Evolutionary conservation across 2,113 vertebrate genomes (phyloP).

Genomic region (Cyanocitta stelleri): DNA sequence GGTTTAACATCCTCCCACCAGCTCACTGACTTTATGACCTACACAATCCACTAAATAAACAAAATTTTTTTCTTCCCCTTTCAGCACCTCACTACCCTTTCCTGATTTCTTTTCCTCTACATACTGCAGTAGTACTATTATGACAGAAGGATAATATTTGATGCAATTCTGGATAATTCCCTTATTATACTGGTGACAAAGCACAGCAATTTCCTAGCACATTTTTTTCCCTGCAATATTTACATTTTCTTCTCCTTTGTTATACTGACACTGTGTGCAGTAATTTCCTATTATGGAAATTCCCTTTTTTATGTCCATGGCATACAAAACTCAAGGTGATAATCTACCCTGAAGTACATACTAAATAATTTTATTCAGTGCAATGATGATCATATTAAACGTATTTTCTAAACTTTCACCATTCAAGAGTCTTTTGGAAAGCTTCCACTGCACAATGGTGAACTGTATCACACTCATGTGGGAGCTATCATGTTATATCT

Average conservation of each 20-base stretch:
- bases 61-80: not conserved
- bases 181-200: not conserved
- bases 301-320: not conserved
- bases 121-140: not conserved
- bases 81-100: not conserved
- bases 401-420: not conserved
- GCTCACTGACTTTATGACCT: not conserved
- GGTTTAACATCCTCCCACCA: not conserved
- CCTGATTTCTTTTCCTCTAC: not conserved
- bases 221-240: not conserved
- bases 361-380: not conserved
- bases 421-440: not conserved
- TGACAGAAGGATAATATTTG: not conserved
- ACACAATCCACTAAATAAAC: not conserved
- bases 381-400: not conserved
- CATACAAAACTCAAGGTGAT: not conserved
- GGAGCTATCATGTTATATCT: not conserved
- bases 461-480: not conserved
- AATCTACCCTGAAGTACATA: not conserved
- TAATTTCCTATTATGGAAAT: not conserved
- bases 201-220: not conserved
- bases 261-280: not conserved
- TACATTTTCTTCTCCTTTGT: not conserved
- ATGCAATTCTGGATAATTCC: not conserved
- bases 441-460: not conserved